Conservation (phyloP, 2,797 vertebrate genomes). For the Sebastes trivittatus region DNA sequence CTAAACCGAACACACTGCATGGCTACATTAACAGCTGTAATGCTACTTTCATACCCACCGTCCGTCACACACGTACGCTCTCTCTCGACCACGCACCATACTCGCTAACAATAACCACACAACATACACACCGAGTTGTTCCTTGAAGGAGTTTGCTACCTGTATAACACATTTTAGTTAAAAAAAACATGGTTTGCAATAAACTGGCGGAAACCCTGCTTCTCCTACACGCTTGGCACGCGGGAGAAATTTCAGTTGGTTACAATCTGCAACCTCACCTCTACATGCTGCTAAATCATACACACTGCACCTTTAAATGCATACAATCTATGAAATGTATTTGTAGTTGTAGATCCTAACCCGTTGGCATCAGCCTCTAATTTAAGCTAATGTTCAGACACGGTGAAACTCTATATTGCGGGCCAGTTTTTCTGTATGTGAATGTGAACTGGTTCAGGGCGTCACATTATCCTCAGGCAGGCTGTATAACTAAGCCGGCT, state of each 20-base stretch:
- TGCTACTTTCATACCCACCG: not conserved
- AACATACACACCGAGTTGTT: too few relatives aligned
- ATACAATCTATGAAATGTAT: constrained; percentile 11
- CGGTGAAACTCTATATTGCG: constrained; percentile 47
- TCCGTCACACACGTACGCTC: not conserved
- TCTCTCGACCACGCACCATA: too few relatives aligned
- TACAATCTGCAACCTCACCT: too few relatives aligned
- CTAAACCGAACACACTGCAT: not conserved
- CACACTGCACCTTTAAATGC: not conserved
- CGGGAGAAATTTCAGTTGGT: too few relatives aligned
- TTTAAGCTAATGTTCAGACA: constrained; percentile 55
- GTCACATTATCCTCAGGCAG: constrained; percentile 55
- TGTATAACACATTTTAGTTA: too few relatives aligned
- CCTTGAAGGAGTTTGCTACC: too few relatives aligned
- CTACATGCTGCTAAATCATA: rapidly evolving
- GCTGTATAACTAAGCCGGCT: constrained; percentile 30
- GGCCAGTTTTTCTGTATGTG: not conserved
- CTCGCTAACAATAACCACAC: too few relatives aligned
- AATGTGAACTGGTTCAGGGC: constrained; percentile 18
- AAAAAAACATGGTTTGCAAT: too few relatives aligned
- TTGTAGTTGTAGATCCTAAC: constrained; percentile 38
- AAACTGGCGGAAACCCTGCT: too few relatives aligned
- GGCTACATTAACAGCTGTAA: not conserved
- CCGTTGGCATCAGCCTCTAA: constrained; percentile 54
- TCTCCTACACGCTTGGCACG: too few relatives aligned